phyloP scores from a whole-genome alignment of 2,113 vertebrate genomes.

The Oriolus oriolus region DNA sequence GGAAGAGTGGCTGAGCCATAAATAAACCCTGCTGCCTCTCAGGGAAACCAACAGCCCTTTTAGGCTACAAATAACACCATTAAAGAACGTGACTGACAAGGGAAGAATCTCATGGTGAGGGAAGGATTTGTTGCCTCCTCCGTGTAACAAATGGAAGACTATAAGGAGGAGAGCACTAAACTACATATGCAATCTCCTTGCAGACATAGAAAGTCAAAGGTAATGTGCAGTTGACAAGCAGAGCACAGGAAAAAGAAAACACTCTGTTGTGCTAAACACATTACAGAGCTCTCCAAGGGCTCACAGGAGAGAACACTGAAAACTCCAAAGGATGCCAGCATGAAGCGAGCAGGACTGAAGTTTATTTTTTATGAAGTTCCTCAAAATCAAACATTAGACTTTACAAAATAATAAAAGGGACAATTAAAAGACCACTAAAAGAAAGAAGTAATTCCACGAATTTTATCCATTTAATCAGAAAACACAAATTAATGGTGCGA shows the following conservation, averaged over 20 bases:
- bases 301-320: neutral
- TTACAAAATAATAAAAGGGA: neutral
- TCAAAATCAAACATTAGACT: neutral
- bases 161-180: neutral
- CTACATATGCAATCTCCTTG: neutral
- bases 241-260: neutral
- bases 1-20: neutral
- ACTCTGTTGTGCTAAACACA: neutral
- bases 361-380: neutral
- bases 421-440: neutral
- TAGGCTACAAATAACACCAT: neutral
- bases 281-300: neutral
- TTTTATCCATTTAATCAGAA: neutral
- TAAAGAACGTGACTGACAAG: neutral
- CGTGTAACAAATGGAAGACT: neutral
- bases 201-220: neutral
- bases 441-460: neutral
- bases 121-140: neutral
- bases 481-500: neutral
- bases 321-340: neutral
- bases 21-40: neutral
- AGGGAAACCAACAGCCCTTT: neutral
- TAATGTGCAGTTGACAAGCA: neutral
- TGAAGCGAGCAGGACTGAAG: neutral
- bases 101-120: neutral